Evolutionary conservation across 1,140 invertebrate genomes (phyloP), one percentile per base, ranked within the genome.

Genomic region (Sinonovacula constricta): DNA sequence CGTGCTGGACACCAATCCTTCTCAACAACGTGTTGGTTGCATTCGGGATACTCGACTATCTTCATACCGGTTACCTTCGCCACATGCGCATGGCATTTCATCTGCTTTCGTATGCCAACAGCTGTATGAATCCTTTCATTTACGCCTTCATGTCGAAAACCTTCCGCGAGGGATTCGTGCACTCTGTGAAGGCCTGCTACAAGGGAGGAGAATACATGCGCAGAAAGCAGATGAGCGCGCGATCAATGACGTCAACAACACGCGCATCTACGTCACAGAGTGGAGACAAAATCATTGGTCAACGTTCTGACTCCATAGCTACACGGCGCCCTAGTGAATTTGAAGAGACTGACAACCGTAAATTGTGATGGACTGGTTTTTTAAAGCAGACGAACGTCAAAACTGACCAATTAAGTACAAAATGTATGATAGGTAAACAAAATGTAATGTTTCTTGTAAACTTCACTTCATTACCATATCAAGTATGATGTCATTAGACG

Each of bases 91-190:
- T 93, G 1, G 88, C 92, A 24, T 94, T 95, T 84, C 92, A 93
- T 77, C 93, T 94, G 77, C 94, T 90, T 60, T 81, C 87, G 12
- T 89, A 90, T 68, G 31, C 83, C 36, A 90, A 90, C 92, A 93
- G 94, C 86, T 95, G 94, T 84, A 93, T 95, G 75, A 95, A 95
- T 91, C 95, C 95, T 7, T 93, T 95, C 62, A 92, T 95, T 10
- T 95, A 95, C 87, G 95, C 94, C 28, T 95, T 95, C 89, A 95
- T 95, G 93, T 95, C 95, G 14, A 94, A 94, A 85, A 95, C 94
- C 89, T 95, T 95, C 90, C 91, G 95, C 12, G 57, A 94, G 80
- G 94, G 93, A 51, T 93, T 93, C 88, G 88, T 89, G 53, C 81
- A 90, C 86, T 81, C 92, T 0, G 81, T 93, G 22, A 87, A 87